These are phyloP conservation scores for Hippoglossus stenolepis DNA, from an alignment of 2,113 vertebrate species.

Conservation along the genomic window DNA sequence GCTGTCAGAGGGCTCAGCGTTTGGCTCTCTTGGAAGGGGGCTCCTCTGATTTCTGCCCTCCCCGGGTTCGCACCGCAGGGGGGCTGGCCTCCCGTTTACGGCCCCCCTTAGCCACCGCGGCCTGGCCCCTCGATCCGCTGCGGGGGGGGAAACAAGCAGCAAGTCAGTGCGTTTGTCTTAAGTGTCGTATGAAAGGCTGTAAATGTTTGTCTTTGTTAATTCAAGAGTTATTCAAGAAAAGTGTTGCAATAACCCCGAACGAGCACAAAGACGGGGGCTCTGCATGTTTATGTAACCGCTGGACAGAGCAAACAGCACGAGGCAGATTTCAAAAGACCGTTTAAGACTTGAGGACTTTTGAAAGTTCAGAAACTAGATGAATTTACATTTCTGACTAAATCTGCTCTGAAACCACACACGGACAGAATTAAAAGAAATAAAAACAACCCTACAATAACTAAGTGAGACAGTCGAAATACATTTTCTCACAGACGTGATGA, in stretches of 20 bases:
- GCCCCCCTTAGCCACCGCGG: slow-evolving; percentile 76
- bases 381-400: neutral
- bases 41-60: slow-evolving; percentile 89
- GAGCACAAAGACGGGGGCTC: slow-evolving; percentile 16
- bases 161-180: slow-evolving; percentile 55
- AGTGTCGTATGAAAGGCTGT: slow-evolving; percentile 35
- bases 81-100: slow-evolving; percentile 90
- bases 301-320: neutral
- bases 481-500: neutral
- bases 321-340: slow-evolving; percentile 12
- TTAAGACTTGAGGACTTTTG: neutral
- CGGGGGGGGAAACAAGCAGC: slow-evolving; percentile 62
- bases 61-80: slow-evolving; percentile 84
- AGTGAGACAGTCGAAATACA: neutral
- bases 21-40: slow-evolving; percentile 87
- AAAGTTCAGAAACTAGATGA: neutral
- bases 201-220: slow-evolving; percentile 46
- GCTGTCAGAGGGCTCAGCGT: slow-evolving; percentile 79
- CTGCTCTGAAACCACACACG: neutral
- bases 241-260: slow-evolving; percentile 13
- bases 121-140: slow-evolving; percentile 85
- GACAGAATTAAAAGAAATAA: neutral
- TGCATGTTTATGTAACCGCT: neutral
- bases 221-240: slow-evolving; percentile 37
- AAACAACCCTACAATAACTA: neutral